phyloP scores from a whole-genome alignment of 2,113 vertebrate genomes.

The Rhabdomys dilectus region DNA sequence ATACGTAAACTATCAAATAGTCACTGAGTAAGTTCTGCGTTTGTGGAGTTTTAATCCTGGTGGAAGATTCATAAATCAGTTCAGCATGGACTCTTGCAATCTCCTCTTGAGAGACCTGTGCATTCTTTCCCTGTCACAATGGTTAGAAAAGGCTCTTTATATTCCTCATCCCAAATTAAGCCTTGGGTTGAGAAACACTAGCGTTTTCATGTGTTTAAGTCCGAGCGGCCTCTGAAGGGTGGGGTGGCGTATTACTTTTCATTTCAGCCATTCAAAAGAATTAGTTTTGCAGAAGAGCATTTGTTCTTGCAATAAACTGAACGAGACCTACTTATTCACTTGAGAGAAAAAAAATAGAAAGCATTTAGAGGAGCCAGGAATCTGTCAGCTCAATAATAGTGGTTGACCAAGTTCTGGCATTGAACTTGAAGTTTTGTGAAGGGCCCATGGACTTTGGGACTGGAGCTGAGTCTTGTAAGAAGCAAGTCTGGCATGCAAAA shows the following conservation, averaged over 20 bases:
- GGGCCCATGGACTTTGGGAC: background rate
- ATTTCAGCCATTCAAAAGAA: constrained; percentile 72
- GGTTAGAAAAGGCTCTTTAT: constrained; percentile 52
- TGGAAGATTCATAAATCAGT: constrained; percentile 49
- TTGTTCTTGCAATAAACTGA: constrained; percentile 79
- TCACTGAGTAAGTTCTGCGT: background rate
- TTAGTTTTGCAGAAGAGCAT: constrained; percentile 76
- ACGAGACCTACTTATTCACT: constrained; percentile 75
- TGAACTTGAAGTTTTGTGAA: constrained; percentile 30
- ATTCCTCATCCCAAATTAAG: constrained; percentile 2
- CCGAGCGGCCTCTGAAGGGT: constrained; percentile 63
- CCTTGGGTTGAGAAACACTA: constrained; percentile 58
- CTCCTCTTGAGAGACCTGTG: constrained; percentile 68
- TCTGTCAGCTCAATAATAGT: constrained; percentile 67
- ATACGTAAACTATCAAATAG: constrained; percentile 46
- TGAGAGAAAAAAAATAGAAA: background rate
- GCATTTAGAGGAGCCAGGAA: constrained; percentile 66
- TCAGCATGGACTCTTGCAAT: background rate
- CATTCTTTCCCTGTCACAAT: constrained; percentile 57
- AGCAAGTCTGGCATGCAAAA: background rate
- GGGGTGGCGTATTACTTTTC: constrained; percentile 74
- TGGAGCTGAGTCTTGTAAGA: background rate
- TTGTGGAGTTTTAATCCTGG: constrained; percentile 56
- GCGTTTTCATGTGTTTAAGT: constrained; percentile 62
- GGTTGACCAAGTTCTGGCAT: constrained; percentile 53